A percentile compares a stretch with the other conserved stretches of the same genome.
Evolutionary conservation across 1,140 invertebrate genomes (phyloP).

Genomic region (Hycleus cichorii): DNA sequence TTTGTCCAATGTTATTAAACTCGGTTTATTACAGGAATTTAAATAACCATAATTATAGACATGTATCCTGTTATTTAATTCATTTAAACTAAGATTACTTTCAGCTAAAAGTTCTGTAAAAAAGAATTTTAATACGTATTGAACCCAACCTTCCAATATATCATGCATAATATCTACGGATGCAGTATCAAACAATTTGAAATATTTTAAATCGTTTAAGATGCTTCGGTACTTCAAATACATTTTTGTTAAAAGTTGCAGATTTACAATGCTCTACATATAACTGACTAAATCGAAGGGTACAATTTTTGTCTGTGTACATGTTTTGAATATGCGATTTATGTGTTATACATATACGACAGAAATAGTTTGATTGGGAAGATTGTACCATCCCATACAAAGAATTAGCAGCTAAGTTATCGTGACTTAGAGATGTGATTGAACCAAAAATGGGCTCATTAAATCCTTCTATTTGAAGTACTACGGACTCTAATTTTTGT

Average conservation of each 20-base stretch:
- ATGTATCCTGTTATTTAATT: neutral
- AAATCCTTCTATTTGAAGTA: neutral
- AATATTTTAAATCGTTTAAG: constrained; percentile 8
- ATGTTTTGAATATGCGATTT: constrained; percentile 7
- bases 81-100: neutral
- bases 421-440: constrained; percentile 1
- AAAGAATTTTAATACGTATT: constrained; percentile 3
- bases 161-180: constrained; percentile 16
- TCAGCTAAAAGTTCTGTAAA: neutral
- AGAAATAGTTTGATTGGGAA: constrained; percentile 8
- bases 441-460: constrained; percentile 1
- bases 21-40: neutral
- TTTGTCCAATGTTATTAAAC: neutral
- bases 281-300: neutral
- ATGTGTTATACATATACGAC: constrained; percentile 7
- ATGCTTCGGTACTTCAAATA: constrained; percentile 1
- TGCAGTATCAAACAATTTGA: constrained; percentile 4
- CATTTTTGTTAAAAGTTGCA: neutral
- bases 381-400: constrained; percentile 14
- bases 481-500: constrained; percentile 10
- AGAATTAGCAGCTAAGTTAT: constrained; percentile 14
- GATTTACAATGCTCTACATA: neutral
- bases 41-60: neutral
- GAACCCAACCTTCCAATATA: constrained; percentile 5
- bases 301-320: neutral